Evolutionary conservation across 2,113 vertebrate genomes (phyloP), one percentile per base, ranked within the genome.

Genomic region (Synodontis membranacea): DNA sequence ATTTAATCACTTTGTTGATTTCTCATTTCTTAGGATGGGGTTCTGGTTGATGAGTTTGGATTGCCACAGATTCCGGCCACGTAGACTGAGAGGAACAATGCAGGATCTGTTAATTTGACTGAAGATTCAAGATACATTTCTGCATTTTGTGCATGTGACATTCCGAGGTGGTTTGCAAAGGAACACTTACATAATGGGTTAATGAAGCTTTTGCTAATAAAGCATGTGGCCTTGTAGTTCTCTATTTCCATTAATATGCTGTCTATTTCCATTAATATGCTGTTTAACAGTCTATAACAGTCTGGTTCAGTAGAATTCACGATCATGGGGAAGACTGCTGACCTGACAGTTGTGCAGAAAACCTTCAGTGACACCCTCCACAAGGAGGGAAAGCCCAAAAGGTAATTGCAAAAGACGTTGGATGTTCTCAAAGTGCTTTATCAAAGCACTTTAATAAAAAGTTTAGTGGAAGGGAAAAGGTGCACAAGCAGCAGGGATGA

Each of bases 21-120:
- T 89, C 91, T 88, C 91, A 99, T n/a, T n/a, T n/a, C n/a, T n/a
- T n/a, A n/a, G 98, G 98, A 99, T 83, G 98, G 98, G 0, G 96
- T 99, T 17, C 84, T 99, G 94, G 98, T 99, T 93, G 98, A 99
- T 92, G 98, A 99, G 92, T 99, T 99, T 56, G 97, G 98, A 70
- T 93, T 99, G 90, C 97, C 98, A 86, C 98, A 99, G 94, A 99
- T 99, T 78, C 97, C 98, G 60, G 98, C 98, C 78, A 95, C 97
- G 89, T 99, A 98, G 94, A 92, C 52, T 17, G 31, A 14, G 54
- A 39, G 66, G 75, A 52, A 2, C 54, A 54, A 82, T 19, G 25
- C 21, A 90, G 80, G 82, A 60, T 86, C 88, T 92, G 90, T 92
- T 92, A 91, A n/a, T 91, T 66, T 82, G 76, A 88, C 87, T 87